These are phyloP conservation scores for Lithophane socia DNA, from an alignment of 2,888 invertebrate species.

Conservation along the genomic window DNA sequence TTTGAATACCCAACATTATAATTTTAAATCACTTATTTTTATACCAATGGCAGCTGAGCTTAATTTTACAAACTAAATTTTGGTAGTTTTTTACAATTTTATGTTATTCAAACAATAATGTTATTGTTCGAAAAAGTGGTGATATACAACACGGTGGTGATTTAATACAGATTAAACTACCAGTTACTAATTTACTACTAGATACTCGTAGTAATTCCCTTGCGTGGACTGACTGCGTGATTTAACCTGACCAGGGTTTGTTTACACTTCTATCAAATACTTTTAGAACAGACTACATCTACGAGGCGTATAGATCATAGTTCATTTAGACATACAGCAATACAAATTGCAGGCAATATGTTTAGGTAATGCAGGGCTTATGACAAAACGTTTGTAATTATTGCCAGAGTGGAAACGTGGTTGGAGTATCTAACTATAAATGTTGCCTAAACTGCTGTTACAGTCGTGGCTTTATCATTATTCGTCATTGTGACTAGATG, in stretches of 20 bases:
- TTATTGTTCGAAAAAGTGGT: background rate
- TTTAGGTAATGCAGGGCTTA: conserved; percentile 52
- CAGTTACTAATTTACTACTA: background rate
- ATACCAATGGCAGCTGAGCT: background rate
- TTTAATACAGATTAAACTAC: background rate
- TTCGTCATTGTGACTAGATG: conserved; percentile 23
- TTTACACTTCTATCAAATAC: background rate
- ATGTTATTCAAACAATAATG: background rate
- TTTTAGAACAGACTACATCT: background rate
- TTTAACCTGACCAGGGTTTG: background rate
- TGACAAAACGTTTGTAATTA: conserved; percentile 60
- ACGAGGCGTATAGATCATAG: conserved; percentile 44
- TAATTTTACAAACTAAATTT: too few species aligned
- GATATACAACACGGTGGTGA: too few species aligned
- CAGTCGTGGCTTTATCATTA: conserved; percentile 29
- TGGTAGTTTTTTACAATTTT: background rate
- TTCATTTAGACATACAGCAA: conserved; percentile 47
- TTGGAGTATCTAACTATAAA: conserved; percentile 28
- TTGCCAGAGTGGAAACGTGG: conserved; percentile 45
- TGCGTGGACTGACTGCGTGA: too few species aligned
- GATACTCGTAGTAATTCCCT: background rate
- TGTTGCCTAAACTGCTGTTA: conserved; percentile 31
- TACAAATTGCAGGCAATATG: conserved; percentile 56
- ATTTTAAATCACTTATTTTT: background rate
- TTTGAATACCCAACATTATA: background rate